Evolutionary conservation across 2,113 vertebrate genomes (phyloP).

Genomic region (Oceanites oceanicus): DNA sequence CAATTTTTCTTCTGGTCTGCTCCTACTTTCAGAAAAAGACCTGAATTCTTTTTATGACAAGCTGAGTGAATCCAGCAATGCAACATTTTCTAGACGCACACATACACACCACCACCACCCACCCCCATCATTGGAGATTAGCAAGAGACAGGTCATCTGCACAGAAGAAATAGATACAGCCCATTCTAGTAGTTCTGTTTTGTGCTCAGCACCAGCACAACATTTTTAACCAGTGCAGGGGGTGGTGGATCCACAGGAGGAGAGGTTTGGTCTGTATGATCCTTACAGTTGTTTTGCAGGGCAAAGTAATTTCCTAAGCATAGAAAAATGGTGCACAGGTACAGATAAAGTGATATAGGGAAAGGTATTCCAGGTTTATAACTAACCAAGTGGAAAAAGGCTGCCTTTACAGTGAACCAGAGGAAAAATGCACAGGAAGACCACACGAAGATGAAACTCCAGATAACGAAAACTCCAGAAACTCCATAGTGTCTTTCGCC

Average conservation of each 20-base stretch:
- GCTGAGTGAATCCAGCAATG: fast-evolving
- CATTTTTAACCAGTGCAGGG: fast-evolving
- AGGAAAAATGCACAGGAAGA: neutral
- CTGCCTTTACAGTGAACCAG: neutral
- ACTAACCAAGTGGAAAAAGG: neutral
- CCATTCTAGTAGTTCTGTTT: neutral
- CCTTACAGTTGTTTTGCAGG: neutral
- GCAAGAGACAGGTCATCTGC: neutral
- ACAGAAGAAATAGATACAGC: neutral
- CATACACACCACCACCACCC: no score
- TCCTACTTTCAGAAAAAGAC: neutral
- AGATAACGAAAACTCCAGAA: neutral
- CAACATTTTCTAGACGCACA: neutral
- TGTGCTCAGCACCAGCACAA: neutral
- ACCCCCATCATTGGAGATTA: fast-evolving
- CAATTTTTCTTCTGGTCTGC: neutral
- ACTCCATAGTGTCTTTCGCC: neutral
- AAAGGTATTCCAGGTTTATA: neutral
- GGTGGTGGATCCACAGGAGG: neutral
- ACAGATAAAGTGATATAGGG: neutral
- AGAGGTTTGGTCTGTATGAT: neutral
- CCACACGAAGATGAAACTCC: neutral
- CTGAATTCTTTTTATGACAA: neutral
- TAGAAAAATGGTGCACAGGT: neutral
- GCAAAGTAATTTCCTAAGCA: neutral